Evolutionary conservation across 2,797 vertebrate genomes (phyloP), one percentile per base, ranked within the genome.

Genomic region (Acipenser ruthenus): DNA sequence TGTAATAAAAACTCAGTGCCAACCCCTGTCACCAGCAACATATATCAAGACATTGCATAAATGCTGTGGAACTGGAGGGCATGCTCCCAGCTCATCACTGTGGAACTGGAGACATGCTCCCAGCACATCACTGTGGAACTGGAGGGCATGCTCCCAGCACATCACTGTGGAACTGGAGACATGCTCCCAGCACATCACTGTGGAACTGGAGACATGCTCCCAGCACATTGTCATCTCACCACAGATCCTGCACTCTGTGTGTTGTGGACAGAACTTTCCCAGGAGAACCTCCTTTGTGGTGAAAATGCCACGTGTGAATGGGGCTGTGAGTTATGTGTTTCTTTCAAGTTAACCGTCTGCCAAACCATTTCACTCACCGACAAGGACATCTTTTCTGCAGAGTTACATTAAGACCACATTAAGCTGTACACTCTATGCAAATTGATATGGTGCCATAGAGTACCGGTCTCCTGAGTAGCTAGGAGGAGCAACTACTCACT

Each of bases 321-420:
- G 55, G 10, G 11, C 55, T 58, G 11, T 7, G 15, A 58, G 12
- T 58, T 11, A 58, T 58, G 12, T 58, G 11, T 58, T 58, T n/a
- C 55, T 58, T 58, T n/a, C 12, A 58, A n/a, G 61, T 37, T 65
- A 10, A 61, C 23, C 7, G n/a, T 66, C 64, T 66, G 48, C 63
- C 67, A 69, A 49, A 50, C 15, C 70, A 68, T 55, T 11, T 37
- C 49, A 49, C 61, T 47, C 6, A 6, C 50, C 62, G 51, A 50
- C 59, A 69, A 67, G 64, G 23, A 68, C 66, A 71, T 69, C 6
- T 52, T 72, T 76, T 66, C 60, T 50, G 7, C 10, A 11, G 55
- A 58, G 12, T n/a, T 50, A 74, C 70, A 79, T 76, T 80, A 69
- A 70, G 68, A 13, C 69, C 77, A 71, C 48, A 52, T 78, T 69